Base-by-base conservation (phyloP, 2,113 vertebrate genomes). In the Rhinoderma darwinii region DNA sequence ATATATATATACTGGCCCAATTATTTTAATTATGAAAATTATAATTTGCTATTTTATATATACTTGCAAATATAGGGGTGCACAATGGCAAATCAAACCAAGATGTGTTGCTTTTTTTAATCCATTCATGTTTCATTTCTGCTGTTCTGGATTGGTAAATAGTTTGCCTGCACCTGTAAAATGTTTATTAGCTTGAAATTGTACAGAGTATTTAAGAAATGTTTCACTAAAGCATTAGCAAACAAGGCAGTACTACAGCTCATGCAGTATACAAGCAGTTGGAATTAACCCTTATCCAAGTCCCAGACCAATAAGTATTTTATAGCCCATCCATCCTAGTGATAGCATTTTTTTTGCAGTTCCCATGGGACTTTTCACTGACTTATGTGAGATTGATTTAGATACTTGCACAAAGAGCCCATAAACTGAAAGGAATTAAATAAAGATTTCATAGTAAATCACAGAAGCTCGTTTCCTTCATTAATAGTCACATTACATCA, bases 361-460 rank as follows among this genome's bases (percentile, higher is more conserved):
- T 74, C 77, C 63, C 30, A 10, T 61, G 77, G 77, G 63, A 66
- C 68, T 74, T 66, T 87, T 37, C 27, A 63, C 39, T 82, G 85
- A 82, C 27, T 82, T 82, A 87, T 75, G 39, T 74, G 51, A 86
- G 86, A 82, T 75, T 87, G 86, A 87, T 87, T 87, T 82, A 87
- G 78, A 61, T 87, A 87, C 78, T 82, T 63, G 78, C 51, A 63
- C 78, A 82, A 77, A 78, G 68, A 82, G 79, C 66, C 78, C 78
- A 87, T 75, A 82, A 82, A 87, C 37, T 43, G 50, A 63, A 87
- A 56, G 32, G 66, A 87, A 87, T 87, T 87, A 87, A 87, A 87
- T 87, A 87, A 87, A 81, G 41, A 82, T 87, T 87, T 82, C 66
- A 82, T 87, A 87, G 86, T 87, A 82, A 87, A 87, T 87, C 86